Evolutionary conservation across 2,888 invertebrate species (phyloP).

Genomic region (Minunthozetes semirufus): DNA sequence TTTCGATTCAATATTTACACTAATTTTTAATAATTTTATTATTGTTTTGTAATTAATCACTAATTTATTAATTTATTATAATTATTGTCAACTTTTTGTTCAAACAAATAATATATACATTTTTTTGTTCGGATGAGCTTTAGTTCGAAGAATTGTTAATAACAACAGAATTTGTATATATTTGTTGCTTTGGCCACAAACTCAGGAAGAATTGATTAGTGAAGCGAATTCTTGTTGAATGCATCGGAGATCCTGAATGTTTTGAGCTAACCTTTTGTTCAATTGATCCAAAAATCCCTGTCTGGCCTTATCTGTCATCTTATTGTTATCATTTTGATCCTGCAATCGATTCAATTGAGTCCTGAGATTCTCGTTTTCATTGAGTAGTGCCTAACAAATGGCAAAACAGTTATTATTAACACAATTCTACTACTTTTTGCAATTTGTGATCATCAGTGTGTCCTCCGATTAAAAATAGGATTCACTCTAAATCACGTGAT

Average conservation of each 20-base stretch:
- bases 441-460: too few species aligned
- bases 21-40: neutral
- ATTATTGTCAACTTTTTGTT: neutral
- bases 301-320: conserved; percentile 73
- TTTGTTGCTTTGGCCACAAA: conserved; percentile 12
- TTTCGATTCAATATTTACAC: neutral
- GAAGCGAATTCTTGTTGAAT: conserved; percentile 75
- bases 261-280: conserved; percentile 72
- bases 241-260: conserved; percentile 69
- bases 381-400: conserved; percentile 53
- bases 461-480: too few species aligned
- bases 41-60: neutral
- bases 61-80: neutral
- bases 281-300: conserved; percentile 70
- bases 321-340: conserved; percentile 68
- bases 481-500: conserved; percentile 20
- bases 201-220: conserved; percentile 52
- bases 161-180: conserved; percentile 3
- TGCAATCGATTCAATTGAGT: conserved; percentile 65
- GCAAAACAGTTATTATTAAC: too few species aligned
- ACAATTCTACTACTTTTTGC: too few species aligned
- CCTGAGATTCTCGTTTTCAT: conserved; percentile 60
- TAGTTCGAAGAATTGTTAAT: neutral
- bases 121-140: neutral
- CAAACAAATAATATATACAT: conserved; percentile 1